Percentiles rank a stretch among this genome's conserved stretches.
phyloP scores from a whole-genome alignment of 1,140 invertebrate species.

The Scylla paramamosain region DNA sequence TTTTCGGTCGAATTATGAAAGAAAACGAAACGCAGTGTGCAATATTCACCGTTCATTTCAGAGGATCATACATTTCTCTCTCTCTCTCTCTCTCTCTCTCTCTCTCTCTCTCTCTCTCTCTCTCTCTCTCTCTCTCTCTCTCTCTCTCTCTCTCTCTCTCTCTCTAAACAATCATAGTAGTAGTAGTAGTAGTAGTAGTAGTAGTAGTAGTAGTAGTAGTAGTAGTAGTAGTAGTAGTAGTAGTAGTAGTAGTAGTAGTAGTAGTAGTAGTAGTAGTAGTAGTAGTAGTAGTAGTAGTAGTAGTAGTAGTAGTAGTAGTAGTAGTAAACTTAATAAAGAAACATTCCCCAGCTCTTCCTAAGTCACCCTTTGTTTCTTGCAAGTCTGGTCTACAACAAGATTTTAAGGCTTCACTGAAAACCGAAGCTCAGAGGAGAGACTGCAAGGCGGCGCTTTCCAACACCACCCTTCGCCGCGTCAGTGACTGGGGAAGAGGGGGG shows the following conservation, averaged over 20 bases:
- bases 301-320: neutral
- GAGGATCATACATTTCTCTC: too few species aligned
- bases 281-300: slow-evolving; percentile 11
- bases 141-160: neutral
- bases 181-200: slow-evolving; percentile 9
- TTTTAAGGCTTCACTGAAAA: neutral
- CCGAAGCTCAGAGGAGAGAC: neutral
- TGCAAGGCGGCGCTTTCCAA: neutral
- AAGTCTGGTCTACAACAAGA: neutral
- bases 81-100: too few species aligned
- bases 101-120: neutral
- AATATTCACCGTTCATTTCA: too few species aligned
- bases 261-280: slow-evolving; percentile 13
- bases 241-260: slow-evolving; percentile 23
- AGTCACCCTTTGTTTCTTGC: neutral
- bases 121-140: neutral
- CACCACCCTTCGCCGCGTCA: neutral
- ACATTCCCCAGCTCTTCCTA: neutral
- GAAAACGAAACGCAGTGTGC: neutral
- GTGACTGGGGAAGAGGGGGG: neutral
- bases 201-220: neutral
- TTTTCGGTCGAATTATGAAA: too few species aligned
- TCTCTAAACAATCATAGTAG: neutral
- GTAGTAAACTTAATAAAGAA: neutral
- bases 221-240: slow-evolving; percentile 23